Evolutionary conservation across 1,140 invertebrate species (phyloP), one percentile per base, ranked within the genome.

Genomic region (Sminthurinus signatus): DNA sequence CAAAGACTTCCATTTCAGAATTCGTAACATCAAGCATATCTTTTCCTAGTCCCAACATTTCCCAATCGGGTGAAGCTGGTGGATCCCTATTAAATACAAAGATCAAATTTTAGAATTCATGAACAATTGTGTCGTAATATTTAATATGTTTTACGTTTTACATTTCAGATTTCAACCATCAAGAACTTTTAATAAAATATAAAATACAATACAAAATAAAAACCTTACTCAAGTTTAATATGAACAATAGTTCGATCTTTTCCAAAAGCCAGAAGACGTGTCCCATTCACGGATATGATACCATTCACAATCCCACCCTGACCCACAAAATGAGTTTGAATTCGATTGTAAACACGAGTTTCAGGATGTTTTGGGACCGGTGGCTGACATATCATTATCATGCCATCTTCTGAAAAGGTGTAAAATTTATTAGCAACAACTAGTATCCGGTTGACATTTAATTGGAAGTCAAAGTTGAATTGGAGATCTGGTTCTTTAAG

Each of bases 391-490:
- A 61, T 43, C 5, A 43, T 46, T n/a, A 56, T 51, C 36, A 23
- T 39, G 14, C 69, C 69, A 43, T 71, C 63, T 25, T 62, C 54
- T 1, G 59, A 58, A 48, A 71, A 71, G 12, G 61, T 56, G 43
- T 23, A 65, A n/a, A 71, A 48, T 32, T 36, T 59, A 23, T 59
- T 32, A n/a, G 46, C 65, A n/a, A 36, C 14, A 1, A 68, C 15
- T 2, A 65, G 5, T 15, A 71, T 48, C 19, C 39, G 39, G 25
- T 52, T 67, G 1, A 71, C 21, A 55, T 67, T 58, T 1, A 60
- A n/a, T 23, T 64, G 58, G 1, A 67, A 39, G 4, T 64, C 46
- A 15, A 28, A 29, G 17, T 67, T 44, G 21, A 67, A 66, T 1
- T 23, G 8, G 5, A 52, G 12, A 15, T 71, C 65, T 0, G 69